Conservation (phyloP, 1,140 invertebrate species). For the Sinonovacula constricta region DNA sequence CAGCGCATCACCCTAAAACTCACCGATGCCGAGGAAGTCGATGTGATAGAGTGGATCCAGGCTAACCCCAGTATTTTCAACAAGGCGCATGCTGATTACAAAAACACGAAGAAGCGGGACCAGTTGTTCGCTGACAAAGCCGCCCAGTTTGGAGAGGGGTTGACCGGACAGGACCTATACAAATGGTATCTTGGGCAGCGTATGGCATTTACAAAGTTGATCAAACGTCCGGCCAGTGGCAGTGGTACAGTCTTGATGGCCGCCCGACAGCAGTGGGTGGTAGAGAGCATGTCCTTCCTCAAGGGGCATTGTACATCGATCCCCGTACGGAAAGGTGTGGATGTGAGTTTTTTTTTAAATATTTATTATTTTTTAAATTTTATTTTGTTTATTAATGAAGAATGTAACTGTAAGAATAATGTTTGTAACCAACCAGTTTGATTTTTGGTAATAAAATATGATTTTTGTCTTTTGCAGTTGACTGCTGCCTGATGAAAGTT, state of each 20-base stretch:
- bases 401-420: neutral
- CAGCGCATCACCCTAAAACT: conserved; percentile 40
- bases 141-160: conserved; percentile 39
- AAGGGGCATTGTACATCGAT: conserved; percentile 7
- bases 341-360: neutral
- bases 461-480: neutral
- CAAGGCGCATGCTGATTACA: conserved; percentile 37
- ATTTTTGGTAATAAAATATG: neutral
- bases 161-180: conserved; percentile 39
- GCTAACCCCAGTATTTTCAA: conserved; percentile 36
- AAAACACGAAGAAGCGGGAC: conserved; percentile 13
- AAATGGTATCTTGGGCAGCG: conserved; percentile 39
- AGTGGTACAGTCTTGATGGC: conserved; percentile 32
- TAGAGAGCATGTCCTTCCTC: conserved; percentile 29
- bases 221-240: conserved; percentile 28
- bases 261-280: conserved; percentile 23
- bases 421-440: neutral
- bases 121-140: conserved; percentile 38
- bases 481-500: neutral
- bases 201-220: conserved; percentile 35
- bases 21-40: conserved; percentile 37
- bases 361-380: neutral
- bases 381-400: neutral
- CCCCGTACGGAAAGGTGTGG: neutral
- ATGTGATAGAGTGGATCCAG: conserved; percentile 39